phyloP scores from a whole-genome alignment of 2,888 invertebrate species.

The Drosophila flavopinicola region DNA sequence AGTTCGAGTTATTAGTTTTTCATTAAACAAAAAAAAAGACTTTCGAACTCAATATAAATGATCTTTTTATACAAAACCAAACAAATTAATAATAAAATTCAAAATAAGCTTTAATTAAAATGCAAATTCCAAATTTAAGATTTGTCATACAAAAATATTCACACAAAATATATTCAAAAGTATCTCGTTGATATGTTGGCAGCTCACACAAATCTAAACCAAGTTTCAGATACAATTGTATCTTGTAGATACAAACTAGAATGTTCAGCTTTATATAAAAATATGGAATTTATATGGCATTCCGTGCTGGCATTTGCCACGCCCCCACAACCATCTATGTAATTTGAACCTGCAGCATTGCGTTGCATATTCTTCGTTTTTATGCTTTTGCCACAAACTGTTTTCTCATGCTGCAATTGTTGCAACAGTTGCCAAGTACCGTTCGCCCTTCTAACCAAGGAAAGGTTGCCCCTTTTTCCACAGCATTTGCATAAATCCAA shows the following conservation, averaged over 20 bases:
- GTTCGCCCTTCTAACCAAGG: constrained; percentile 42
- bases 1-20: no score
- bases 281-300: constrained; percentile 21
- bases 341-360: constrained; percentile 57
- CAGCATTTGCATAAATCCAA: constrained; percentile 69
- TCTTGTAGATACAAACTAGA: no score
- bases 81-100: no score
- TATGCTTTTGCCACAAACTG: constrained; percentile 58
- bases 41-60: no score
- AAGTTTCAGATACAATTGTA: no score
- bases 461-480: constrained; percentile 22
- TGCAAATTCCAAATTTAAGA: no score
- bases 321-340: constrained; percentile 53
- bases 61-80: no score
- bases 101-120: no score
- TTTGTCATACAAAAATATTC: background rate
- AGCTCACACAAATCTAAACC: no score
- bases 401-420: constrained; percentile 76
- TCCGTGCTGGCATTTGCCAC: constrained; percentile 43
- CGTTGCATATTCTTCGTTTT: constrained; percentile 49
- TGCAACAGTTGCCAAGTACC: constrained; percentile 78
- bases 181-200: background rate
- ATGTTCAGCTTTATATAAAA: no score
- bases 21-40: no score
- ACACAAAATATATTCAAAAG: background rate